A percentile compares a stretch with the other conserved stretches of the same genome.
These are phyloP conservation scores for Parauchenoglanis ngamensis DNA, from an alignment of 2,797 vertebrate species.

Conservation along the genomic window DNA sequence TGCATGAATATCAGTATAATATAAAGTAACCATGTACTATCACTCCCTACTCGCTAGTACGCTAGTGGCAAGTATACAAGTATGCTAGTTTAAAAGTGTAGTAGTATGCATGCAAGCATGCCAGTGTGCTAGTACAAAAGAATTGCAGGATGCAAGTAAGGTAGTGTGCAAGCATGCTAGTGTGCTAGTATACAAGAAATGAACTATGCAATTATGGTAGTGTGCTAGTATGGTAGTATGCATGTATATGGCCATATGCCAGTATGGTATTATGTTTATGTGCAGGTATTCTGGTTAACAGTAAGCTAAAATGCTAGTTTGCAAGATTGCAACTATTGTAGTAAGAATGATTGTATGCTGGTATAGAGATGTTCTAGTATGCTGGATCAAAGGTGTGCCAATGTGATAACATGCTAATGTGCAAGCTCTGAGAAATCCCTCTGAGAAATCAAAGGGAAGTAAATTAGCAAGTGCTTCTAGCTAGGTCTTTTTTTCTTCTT, in stretches of 20 bases:
- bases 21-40: not conserved
- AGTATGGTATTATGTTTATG: not conserved
- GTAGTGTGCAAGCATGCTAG: not conserved
- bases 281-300: not conserved
- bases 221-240: not conserved
- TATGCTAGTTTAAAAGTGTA: not conserved
- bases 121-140: not conserved
- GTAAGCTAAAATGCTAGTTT: not conserved
- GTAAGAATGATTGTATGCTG: not conserved
- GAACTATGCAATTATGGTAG: not conserved
- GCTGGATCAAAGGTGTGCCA: not conserved
- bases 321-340: not conserved
- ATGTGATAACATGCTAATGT: not conserved
- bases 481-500: not conserved
- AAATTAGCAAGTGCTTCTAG: not conserved
- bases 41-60: not conserved
- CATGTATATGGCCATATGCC: not conserved
- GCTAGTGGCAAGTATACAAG: not conserved
- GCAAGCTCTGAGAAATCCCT: no score
- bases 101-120: not conserved
- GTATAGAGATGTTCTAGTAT: no score
- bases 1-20: no score
- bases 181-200: not conserved
- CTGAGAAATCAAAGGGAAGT: not conserved
- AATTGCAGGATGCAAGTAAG: not conserved